Evolutionary conservation across 2,797 vertebrate genomes (phyloP).

Genomic region (Ficedula albicollis): DNA sequence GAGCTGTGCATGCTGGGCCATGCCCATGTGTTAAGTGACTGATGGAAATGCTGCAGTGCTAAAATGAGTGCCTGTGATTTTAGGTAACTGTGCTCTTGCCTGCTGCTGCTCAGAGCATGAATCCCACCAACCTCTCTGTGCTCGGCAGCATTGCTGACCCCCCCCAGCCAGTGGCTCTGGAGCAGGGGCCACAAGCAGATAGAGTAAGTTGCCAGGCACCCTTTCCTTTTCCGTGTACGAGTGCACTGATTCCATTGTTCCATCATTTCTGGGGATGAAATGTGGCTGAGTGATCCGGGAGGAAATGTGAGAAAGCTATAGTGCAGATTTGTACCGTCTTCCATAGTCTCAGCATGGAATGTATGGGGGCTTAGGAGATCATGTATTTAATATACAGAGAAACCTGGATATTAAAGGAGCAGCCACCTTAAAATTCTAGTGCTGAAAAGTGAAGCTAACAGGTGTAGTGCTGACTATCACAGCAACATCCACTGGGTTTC

Average conservation of each 20-base stretch:
- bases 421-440: background rate
- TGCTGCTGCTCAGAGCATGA: constrained; percentile 87
- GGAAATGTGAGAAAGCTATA: background rate
- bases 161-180: constrained; percentile 82
- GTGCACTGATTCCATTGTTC: background rate
- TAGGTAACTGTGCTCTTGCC: constrained; percentile 90
- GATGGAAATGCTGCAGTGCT: constrained; percentile 41
- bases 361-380: background rate
- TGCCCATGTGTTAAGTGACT: background rate
- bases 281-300: background rate
- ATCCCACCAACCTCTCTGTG: constrained; percentile 86
- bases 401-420: background rate
- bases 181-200: constrained; percentile 84
- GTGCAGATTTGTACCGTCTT: background rate
- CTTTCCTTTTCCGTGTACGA: background rate
- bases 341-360: background rate
- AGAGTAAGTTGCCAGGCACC: constrained; percentile 65
- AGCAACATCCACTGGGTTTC: background rate
- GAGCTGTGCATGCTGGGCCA: constrained; percentile 26
- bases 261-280: background rate
- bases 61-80: constrained; percentile 66
- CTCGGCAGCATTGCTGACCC: constrained; percentile 86
- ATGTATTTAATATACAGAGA: background rate
- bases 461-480: background rate
- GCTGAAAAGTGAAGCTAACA: background rate